Evolutionary conservation across 2,113 vertebrate genomes (phyloP), one percentile per base, ranked within the genome.

Genomic region (Cinclus mexicanus): DNA sequence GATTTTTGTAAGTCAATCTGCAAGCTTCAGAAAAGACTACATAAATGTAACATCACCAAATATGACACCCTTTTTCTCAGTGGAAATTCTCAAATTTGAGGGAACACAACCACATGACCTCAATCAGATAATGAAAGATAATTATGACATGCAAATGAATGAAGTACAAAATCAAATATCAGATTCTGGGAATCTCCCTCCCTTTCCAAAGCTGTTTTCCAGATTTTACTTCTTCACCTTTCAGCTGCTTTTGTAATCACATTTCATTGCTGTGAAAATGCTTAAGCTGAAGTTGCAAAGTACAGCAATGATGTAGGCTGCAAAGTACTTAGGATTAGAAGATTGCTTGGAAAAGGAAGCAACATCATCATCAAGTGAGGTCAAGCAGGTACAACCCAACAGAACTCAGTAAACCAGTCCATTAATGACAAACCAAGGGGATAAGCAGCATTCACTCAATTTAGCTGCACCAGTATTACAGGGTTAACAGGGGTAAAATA

Each of bases 271-370:
- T 39, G n/a, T 37, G 59, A 84, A 91, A 96, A 94, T 9, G 31
- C 63, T 84, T 77, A 53, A 57, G 52, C 35, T 89, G 53, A 78
- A 93, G 93, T 77, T 84, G 68, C 76, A 77, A 93, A 96, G 75
- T 53, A 47, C 90, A 90, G 71, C 64, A 31, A 35, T 31, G 50
- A 31, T 56, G 18, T 8, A 23, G 57, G 10, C 84, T 79, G 57
- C 78, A 93, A 56, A 85, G 49, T 57, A 49, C 63, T 49, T 46
- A 37, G 6, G 35, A 82, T 60, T 69, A 91, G 50, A 7, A 86
- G 71, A n/a, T 41, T 77, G 68, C 85, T 56, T 4, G 1, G 83
- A 61, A 83, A 82, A 93, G 72, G 56, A 96, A 89, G 52, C 64
- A 75, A 83, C 7, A 2, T 13, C 24, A 90, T 63, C 65, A 87